Evolutionary conservation across 2,797 vertebrate species (phyloP), one percentile per base, ranked within the genome.

Genomic region (Cossypha niveicapilla): DNA sequence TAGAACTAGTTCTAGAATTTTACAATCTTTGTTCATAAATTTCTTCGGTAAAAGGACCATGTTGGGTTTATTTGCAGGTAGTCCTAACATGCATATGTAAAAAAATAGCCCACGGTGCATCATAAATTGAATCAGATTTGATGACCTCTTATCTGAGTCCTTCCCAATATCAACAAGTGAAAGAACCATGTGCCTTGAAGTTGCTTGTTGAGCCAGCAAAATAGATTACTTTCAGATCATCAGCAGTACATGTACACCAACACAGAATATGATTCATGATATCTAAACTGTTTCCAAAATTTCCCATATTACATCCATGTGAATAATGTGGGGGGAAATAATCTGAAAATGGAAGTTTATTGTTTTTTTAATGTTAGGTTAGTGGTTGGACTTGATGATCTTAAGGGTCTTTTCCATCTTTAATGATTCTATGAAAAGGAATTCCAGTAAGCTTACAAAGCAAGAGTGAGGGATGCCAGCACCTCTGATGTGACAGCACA

Each of bases 401-500:
- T 68, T 39, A 62, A 76, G 32, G 35, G 35, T 76, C 57, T 54
- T 86, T 67, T 84, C 39, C 41, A 71, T 44, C 8, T 11, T 41
- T 34, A 75, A 48, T 13, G 21, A 37, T 37, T 63, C 58, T 14
- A 18, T 8, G 17, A 24, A 27, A 83, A 86, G 44, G 47, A 56
- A 76, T 18, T 18, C 21, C 56, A 86, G 14, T 2, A 51, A 23
- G 21, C 18, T 90, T 56, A 70, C 22, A 77, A 47, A 88, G 34
- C 21, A 21, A 32, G 35, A 72, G 28, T 7, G 1, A 2, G 7
- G 60, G 53, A 85, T 27, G 45, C 25, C 48, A 87, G 34, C 44
- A 73, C 3, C 42, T 58, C 13, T 0, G 0, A 12, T 4, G 9
- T 2, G 1, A 53, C 17, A 18, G 18, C 41, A 58, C 32, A 74